Evolutionary conservation across 2,888 invertebrate species (phyloP), one percentile per base, ranked within the genome.

Genomic region (Vandiemenella viatica): DNA sequence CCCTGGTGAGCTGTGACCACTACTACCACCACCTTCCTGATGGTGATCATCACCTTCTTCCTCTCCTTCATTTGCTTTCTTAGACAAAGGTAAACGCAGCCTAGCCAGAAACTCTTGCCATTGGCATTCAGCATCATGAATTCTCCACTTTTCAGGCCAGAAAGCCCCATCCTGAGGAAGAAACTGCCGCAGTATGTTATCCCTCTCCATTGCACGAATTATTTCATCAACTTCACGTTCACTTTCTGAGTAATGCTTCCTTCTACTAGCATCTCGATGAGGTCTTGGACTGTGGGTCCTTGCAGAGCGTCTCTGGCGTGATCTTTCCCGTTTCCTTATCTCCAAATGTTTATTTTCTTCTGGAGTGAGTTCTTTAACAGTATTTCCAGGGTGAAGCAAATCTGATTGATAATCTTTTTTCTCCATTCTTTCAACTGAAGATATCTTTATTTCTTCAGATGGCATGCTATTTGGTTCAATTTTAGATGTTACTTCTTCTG

Each of bases 91-190:
- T n/a, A 10, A 10, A 10, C n/a, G 10, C 32, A 32, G 32, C 52
- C 65, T 67, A 50, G 76, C 76, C 57, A 78, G 61, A 50, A 61
- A 62, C 38, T 74, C 66, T 60, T 77, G 76, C 62, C 75, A 75
- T 55, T 71, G 67, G 56, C 74, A 73, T 67, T 83, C 83, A 21
- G 55, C 54, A 42, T 56, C 55, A 17, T 53, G 45, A 48, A 52
- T 55, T 20, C 46, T 48, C 51, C 52, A 54, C 43, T 54, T 56
- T 32, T 55, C 55, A 3, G 46, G 26, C 55, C 56, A 56, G 15
- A 50, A 52, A 18, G 49, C 22, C 19, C 22, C 22, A 26, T 52
- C 50, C 16, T n/a, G 65, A 44, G 3, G 8, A 38, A 17, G 8
- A 38, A 10, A 16, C 38, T 17, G 10, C n/a, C 3, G 32, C 32